Percentiles rank a stretch among this genome's conserved stretches.
Conservation (phyloP, 2,888 invertebrate species). For the Nipponacmea schrenckii region DNA sequence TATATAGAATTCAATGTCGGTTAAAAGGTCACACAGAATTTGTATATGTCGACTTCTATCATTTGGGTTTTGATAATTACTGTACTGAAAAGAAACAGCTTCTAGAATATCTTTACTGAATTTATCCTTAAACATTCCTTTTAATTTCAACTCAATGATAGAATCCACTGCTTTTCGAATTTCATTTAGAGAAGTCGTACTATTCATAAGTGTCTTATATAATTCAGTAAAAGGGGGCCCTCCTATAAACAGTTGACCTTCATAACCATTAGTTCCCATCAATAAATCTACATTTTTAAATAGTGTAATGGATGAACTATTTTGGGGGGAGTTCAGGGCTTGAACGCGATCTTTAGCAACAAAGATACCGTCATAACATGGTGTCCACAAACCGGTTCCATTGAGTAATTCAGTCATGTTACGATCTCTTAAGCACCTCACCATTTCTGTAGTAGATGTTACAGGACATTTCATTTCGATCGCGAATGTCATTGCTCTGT, state of each 20-base stretch:
- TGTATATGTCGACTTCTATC: neutral
- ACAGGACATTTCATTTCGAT: neutral
- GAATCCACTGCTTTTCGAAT: neutral
- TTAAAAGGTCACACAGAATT: neutral
- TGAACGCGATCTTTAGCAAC: neutral
- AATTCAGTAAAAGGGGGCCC: neutral
- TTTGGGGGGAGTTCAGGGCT: neutral
- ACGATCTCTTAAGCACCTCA: neutral
- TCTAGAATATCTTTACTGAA: neutral
- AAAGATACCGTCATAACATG: neutral
- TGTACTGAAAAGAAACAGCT: neutral
- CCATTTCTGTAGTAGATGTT: neutral
- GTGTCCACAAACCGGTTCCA: neutral
- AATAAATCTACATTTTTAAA: neutral
- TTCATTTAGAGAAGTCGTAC: neutral
- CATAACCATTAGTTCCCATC: slow-evolving; percentile 1
- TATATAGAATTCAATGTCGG: neutral
- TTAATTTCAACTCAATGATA: neutral
- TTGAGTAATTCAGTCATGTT: neutral
- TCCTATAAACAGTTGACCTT: neutral
- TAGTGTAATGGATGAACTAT: neutral
- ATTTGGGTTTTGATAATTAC: neutral
- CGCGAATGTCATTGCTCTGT: neutral
- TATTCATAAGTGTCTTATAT: neutral
- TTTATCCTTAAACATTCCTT: neutral